Evolutionary conservation across 2,113 vertebrate genomes (phyloP).

Genomic region (Heptranchias perlo): DNA sequence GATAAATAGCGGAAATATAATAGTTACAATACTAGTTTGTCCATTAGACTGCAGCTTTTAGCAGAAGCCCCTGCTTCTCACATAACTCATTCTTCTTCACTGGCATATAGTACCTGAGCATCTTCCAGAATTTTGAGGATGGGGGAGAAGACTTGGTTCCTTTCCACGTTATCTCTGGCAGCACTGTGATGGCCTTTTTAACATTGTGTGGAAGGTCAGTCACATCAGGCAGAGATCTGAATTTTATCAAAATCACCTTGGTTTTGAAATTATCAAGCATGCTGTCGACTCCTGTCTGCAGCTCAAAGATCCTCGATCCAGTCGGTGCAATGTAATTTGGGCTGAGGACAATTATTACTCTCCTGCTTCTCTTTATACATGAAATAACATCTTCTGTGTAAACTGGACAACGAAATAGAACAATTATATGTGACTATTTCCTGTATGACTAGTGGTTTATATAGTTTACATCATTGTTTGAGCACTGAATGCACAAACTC

Average conservation of each 20-base stretch:
- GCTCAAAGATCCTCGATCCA: constrained; percentile 65
- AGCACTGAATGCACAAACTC: neutral
- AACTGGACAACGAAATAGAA: constrained; percentile 48
- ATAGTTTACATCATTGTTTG: neutral
- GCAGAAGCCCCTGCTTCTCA: neutral
- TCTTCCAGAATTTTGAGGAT: constrained; percentile 67
- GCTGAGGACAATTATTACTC: constrained; percentile 73
- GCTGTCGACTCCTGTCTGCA: constrained; percentile 74
- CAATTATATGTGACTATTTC: neutral
- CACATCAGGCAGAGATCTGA: constrained; percentile 56
- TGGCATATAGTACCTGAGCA: constrained; percentile 67
- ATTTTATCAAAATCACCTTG: constrained; percentile 64
- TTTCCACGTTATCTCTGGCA: constrained; percentile 67
- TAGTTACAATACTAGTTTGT: neutral
- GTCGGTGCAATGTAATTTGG: constrained; percentile 58
- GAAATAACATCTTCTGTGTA: constrained; percentile 74
- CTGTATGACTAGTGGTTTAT: neutral
- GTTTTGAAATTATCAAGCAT: constrained; percentile 57
- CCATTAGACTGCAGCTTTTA: neutral
- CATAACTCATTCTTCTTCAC: constrained; percentile 43
- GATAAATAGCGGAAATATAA: neutral
- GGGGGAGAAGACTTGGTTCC: constrained; percentile 46
- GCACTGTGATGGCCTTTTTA: constrained; percentile 65
- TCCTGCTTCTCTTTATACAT: constrained; percentile 66
- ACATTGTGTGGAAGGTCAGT: constrained; percentile 62